phyloP scores from a whole-genome alignment of 2,797 vertebrate genomes.

The Coranthus polyacanthus region DNA sequence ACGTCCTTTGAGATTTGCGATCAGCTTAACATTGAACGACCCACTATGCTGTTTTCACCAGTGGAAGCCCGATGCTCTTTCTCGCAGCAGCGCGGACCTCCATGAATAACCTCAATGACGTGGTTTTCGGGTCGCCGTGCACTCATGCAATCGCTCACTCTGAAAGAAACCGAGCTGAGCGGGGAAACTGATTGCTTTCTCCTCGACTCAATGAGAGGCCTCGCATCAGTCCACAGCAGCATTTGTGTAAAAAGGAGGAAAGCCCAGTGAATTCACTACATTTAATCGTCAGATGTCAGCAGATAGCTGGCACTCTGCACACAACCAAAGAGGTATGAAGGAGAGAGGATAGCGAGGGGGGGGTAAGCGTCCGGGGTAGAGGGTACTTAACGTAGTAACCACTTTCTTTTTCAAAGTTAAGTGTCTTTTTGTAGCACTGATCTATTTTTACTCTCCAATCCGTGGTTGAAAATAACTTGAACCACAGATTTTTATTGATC shows the following conservation, averaged over 20 bases:
- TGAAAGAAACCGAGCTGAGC: constrained; percentile 33
- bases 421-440: too few relatives aligned
- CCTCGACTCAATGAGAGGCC: constrained; percentile 22
- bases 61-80: constrained; percentile 18
- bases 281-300: constrained; percentile 80
- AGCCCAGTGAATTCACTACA: constrained; percentile 72
- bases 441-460: too few relatives aligned
- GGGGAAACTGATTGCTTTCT: constrained; percentile 38
- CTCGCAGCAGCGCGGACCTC: not conserved
- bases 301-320: constrained; percentile 56
- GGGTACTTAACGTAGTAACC: too few relatives aligned
- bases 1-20: too few relatives aligned
- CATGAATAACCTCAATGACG: constrained; percentile 14
- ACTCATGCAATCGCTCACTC: constrained; percentile 25
- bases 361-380: too few relatives aligned
- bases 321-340: constrained; percentile 17
- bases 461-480: too few relatives aligned
- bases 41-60: constrained; percentile 1
- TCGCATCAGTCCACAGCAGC: constrained; percentile 25
- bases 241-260: constrained; percentile 9
- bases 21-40: too few relatives aligned
- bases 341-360: too few relatives aligned
- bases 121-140: not conserved
- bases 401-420: too few relatives aligned
- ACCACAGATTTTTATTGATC: too few relatives aligned